Percentiles rank a stretch among this genome's conserved stretches.
These are phyloP conservation scores for Poecilia gillii DNA, from an alignment of 2,797 vertebrate genomes.

Conservation along the genomic window DNA sequence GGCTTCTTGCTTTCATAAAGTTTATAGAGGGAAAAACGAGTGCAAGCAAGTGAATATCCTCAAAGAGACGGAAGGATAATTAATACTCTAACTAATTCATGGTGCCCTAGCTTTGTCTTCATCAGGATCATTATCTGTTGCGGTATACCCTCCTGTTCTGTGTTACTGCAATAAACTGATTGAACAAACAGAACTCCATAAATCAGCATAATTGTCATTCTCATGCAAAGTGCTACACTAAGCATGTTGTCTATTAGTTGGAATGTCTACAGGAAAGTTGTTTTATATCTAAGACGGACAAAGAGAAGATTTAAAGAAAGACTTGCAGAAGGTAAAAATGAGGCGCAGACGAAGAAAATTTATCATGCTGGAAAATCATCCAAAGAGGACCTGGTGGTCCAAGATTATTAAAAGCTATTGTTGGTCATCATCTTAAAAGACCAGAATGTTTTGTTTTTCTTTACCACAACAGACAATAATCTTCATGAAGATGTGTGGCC, in stretches of 20 bases:
- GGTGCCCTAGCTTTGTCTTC: conserved; percentile 1
- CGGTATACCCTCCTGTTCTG: background rate
- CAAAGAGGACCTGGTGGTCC: background rate
- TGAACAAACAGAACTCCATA: background rate
- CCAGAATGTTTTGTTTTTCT: background rate
- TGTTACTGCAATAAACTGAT: background rate
- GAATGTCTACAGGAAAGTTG: background rate
- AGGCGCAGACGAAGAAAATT: background rate
- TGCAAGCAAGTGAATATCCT: background rate
- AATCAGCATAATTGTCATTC: background rate
- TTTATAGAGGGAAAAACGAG: background rate
- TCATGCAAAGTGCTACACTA: conserved; percentile 1
- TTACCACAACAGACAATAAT: background rate
- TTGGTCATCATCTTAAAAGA: background rate
- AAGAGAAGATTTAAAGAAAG: background rate
- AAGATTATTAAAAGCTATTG: background rate
- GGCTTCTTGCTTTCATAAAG: background rate
- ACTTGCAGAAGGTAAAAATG: background rate
- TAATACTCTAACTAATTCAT: background rate
- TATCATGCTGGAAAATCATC: background rate
- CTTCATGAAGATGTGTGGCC: background rate
- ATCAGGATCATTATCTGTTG: background rate
- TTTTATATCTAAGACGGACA: background rate
- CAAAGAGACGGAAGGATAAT: background rate
- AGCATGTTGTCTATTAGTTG: background rate